A percentile compares a stretch with the other conserved stretches of the same genome.
Conservation (phyloP, 2,888 invertebrate genomes). For the Synergus japonicus region DNA sequence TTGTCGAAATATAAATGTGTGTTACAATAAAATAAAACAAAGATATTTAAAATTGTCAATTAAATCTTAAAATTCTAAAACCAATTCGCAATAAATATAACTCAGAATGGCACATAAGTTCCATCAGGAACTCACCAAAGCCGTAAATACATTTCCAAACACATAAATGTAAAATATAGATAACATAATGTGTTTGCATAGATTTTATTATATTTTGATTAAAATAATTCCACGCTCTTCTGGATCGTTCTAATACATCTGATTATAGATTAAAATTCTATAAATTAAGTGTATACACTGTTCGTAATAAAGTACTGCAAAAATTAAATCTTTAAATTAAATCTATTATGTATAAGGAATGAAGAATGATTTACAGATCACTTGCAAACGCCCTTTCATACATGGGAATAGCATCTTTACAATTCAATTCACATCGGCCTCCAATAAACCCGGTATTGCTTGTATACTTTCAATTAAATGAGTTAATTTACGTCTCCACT, state of each 20-base stretch:
- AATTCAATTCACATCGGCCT: constrained; percentile 34
- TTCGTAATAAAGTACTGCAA: constrained; percentile 22
- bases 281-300: constrained; percentile 18
- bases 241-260: background rate
- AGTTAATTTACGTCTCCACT: background rate
- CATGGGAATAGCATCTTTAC: background rate
- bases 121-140: background rate
- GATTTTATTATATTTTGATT: constrained; percentile 32
- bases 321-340: constrained; percentile 29
- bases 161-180: background rate
- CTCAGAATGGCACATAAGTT: background rate
- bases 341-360: background rate
- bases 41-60: background rate
- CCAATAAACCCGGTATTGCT: background rate
- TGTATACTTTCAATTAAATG: background rate
- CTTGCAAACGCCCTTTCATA: constrained; percentile 18
- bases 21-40: background rate
- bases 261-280: constrained; percentile 22
- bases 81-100: background rate
- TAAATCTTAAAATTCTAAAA: background rate
- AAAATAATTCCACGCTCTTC: constrained; percentile 23
- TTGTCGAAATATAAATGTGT: constrained; percentile 26
- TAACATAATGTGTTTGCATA: background rate
- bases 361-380: constrained; percentile 36
- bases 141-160: background rate